phyloP scores from a whole-genome alignment of 1,140 invertebrate species.

The Alviniconcha marisindica region DNA sequence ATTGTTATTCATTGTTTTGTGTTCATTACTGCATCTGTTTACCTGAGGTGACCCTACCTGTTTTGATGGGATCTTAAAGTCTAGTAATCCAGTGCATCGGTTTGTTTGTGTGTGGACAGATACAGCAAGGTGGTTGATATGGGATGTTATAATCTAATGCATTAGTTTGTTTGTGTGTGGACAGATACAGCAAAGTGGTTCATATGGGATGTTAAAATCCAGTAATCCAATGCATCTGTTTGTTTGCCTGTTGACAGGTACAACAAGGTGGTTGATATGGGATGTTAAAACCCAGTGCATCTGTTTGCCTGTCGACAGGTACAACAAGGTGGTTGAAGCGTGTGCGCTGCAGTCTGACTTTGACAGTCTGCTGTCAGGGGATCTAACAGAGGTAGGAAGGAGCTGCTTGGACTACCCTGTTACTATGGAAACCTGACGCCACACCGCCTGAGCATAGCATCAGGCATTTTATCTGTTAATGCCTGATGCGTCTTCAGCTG shows the following conservation, averaged over 20 bases:
- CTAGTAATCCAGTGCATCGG: too few species aligned
- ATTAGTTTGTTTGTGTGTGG: not conserved
- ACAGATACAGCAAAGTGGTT: not conserved
- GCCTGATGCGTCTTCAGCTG: too few species aligned
- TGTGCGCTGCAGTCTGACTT: conserved; percentile 75
- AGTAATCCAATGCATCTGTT: not conserved
- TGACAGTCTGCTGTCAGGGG: conserved; percentile 78
- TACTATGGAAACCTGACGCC: too few species aligned
- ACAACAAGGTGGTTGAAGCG: conserved; percentile 59
- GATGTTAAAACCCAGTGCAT: too few species aligned
- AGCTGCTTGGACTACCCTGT: too few species aligned
- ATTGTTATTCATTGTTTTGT: too few species aligned
- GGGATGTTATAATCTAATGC: too few species aligned
- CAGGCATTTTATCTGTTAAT: too few species aligned
- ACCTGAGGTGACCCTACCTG: not conserved
- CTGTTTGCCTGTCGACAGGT: conserved; percentile 48
- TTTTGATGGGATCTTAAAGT: not conserved
- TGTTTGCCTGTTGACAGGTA: not conserved
- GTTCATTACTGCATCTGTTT: not conserved
- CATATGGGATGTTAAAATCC: not conserved
- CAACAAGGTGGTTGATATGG: not conserved
- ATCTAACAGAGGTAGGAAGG: conserved; percentile 33
- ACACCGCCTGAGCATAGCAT: too few species aligned
- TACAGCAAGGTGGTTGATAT: not conserved
- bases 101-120: not conserved